These are phyloP conservation scores for Palythoa heliodiscus DNA, from an alignment of 92 coral and sea anemone species.

Conservation along the genomic window DNA sequence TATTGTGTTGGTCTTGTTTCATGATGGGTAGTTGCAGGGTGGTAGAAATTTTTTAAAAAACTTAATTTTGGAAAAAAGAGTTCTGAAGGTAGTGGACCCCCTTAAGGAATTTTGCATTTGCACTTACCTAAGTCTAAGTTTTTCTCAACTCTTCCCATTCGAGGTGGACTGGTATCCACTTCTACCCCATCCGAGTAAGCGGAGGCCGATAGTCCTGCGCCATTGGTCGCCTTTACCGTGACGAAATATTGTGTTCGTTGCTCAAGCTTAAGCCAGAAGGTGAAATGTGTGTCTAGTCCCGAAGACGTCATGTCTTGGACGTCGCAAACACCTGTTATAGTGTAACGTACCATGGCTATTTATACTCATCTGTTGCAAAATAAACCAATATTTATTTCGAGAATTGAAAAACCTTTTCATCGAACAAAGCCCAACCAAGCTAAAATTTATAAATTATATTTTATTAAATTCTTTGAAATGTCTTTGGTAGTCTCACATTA, in stretches of 20 bases:
- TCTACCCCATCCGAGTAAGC: slow-evolving; percentile 84
- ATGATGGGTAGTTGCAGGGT: too few relatives aligned
- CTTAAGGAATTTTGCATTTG: not conserved
- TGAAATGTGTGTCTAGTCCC: slow-evolving; percentile 57
- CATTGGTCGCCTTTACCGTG: slow-evolving; percentile 88
- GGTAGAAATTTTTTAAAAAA: too few relatives aligned
- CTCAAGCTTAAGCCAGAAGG: slow-evolving; percentile 45
- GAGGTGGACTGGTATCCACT: slow-evolving; percentile 79
- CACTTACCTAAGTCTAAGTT: slow-evolving; percentile 25
- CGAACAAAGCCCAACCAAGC: too few relatives aligned
- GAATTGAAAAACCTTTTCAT: too few relatives aligned
- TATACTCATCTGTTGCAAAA: not conserved
- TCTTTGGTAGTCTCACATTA: too few relatives aligned
- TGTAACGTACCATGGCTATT: not conserved
- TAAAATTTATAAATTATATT: too few relatives aligned
- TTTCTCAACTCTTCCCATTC: slow-evolving; percentile 44
- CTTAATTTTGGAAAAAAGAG: too few relatives aligned
- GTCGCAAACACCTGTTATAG: slow-evolving; percentile 69
- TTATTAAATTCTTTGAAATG: too few relatives aligned
- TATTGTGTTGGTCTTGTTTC: too few relatives aligned
- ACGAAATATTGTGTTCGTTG: slow-evolving; percentile 75
- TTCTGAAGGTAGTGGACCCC: too few relatives aligned
- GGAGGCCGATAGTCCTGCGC: slow-evolving; percentile 76
- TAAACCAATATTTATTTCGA: not conserved
- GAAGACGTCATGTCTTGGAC: slow-evolving; percentile 61